phyloP scores from a whole-genome alignment of 2,888 invertebrate species.

The Helicoverpa assulta region DNA sequence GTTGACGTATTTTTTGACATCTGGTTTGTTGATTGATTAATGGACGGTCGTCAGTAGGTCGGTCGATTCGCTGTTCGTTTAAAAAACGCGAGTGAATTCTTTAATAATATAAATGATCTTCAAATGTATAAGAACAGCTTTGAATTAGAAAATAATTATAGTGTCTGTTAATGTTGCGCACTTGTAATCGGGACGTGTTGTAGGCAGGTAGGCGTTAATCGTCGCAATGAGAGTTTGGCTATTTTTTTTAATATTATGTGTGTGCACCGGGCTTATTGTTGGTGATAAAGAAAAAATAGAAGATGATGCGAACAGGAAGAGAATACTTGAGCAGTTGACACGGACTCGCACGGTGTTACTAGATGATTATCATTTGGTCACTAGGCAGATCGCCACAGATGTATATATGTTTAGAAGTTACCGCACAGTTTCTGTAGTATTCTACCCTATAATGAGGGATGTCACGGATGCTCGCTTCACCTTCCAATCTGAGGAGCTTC shows the following conservation, averaged over 20 bases:
- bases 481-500: slow-evolving; percentile 87
- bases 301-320: slow-evolving; percentile 80
- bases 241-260: slow-evolving; percentile 78
- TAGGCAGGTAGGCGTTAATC: slow-evolving; percentile 73
- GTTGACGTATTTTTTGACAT: slow-evolving; percentile 29
- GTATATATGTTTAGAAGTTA: slow-evolving; percentile 87
- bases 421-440: slow-evolving; percentile 85
- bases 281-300: slow-evolving; percentile 78
- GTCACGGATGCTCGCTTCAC: slow-evolving; percentile 84
- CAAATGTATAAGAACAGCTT: slow-evolving; percentile 26
- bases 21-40: slow-evolving; percentile 51
- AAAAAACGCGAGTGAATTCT: slow-evolving; percentile 14
- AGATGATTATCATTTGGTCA: slow-evolving; percentile 84
- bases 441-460: slow-evolving; percentile 82
- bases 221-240: slow-evolving; percentile 77
- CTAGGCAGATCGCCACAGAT: slow-evolving; percentile 84
- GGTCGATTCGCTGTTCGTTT: slow-evolving; percentile 20
- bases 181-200: slow-evolving; percentile 48
- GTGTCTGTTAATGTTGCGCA: slow-evolving; percentile 40
- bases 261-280: slow-evolving; percentile 77
- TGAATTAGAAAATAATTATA: slow-evolving; percentile 32
- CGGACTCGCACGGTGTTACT: slow-evolving; percentile 82
- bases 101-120: slow-evolving; percentile 27
- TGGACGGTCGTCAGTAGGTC: slow-evolving; percentile 12
- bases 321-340: slow-evolving; percentile 82